Evolutionary conservation across 2,797 vertebrate species (phyloP), one percentile per base, ranked within the genome.

Genomic region (Gallirallus australis): DNA sequence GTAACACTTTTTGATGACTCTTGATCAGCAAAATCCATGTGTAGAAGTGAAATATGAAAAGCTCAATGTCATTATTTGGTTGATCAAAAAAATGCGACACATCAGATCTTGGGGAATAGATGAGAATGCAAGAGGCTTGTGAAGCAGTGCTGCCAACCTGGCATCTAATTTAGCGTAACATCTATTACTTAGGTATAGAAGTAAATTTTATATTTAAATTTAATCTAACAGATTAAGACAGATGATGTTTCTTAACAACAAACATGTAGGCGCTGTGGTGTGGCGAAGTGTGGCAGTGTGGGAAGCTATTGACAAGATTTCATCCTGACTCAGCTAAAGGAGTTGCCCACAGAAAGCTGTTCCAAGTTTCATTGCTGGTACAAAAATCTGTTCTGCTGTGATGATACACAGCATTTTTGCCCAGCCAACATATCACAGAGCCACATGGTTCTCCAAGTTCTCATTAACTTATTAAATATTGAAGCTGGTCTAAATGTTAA

Each of bases 311-410:
- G 92, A 87, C 91, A 89, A 56, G 91, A 71, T 91, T 85, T 83
- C 84, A 71, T 68, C 59, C 92, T 94, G 94, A 93, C 86, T 96
- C 96, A 96, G 91, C 92, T 92, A 16, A 94, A 89, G 70, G 47
- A 91, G 53, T 71, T 95, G 94, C 89, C 79, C 72, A 81, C 94
- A 93, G 79, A 92, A 96, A 93, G 86, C 93, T 91, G 91, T 71
- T 95, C 72, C 89, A 89, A 60, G 30, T 83, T 80, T 56, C 71
- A 69, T 45, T 92, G 81, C 89, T 23, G 11, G 56, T 83, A 87
- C 60, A 80, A 81, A 95, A 96, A 93, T 94, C 94, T 97, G 93
- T 93, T 94, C 78, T 71, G 70, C 54, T 87, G 25, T 54, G 86
- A 84, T 92, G 81, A 87, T 64, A 30, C 89, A 93, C 53, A 71